Evolutionary conservation across 2,888 invertebrate genomes (phyloP), one percentile per base, ranked within the genome.

Genomic region (Campaea margaritaria): DNA sequence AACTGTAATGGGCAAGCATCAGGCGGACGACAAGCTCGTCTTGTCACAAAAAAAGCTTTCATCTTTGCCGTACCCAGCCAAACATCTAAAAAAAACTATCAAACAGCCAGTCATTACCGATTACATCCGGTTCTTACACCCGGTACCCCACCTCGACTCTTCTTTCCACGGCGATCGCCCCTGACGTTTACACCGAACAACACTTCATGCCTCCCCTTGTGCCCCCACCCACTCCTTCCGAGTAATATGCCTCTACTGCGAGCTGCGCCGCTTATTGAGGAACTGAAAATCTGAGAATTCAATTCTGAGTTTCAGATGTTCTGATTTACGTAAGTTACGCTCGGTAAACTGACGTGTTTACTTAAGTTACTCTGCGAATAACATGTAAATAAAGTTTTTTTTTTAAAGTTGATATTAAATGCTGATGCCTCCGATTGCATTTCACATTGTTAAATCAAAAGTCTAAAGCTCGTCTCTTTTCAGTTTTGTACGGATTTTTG

Each of bases 101-200:
- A 14, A 52, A 46, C 53, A 49, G 39, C 46, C 52, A 67, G 70
- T 71, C 62, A 68, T 73, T 70, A 72, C 70, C 75, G 75, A 78
- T 78, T 74, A 73, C 64, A 70, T 76, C 70, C 70, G 57, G 66
- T 75, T 75, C 76, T 73, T 73, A 70, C 69, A 64, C 69, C n/a
- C n/a, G n/a, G n/a, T n/a, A n/a, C n/a, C 67, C 71, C 67, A 72
- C 72, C 76, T 78, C 76, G 75, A 79, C 82, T 82, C 77, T 78
- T 74, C 75, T 72, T 78, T 74, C 74, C 77, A 79, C 79, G 78
- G 73, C 82, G 84, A 87, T 87, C 82, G 78, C 77, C 78, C 79
- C 76, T 84, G 89, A 89, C 89, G 84, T 87, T 86, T 85, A 89
- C 89, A 89, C 79, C 73, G 86, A 87, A 89, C 84, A 83, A 86